Conservation (phyloP, 1,140 invertebrate species). For the Micrasema longulum region DNA sequence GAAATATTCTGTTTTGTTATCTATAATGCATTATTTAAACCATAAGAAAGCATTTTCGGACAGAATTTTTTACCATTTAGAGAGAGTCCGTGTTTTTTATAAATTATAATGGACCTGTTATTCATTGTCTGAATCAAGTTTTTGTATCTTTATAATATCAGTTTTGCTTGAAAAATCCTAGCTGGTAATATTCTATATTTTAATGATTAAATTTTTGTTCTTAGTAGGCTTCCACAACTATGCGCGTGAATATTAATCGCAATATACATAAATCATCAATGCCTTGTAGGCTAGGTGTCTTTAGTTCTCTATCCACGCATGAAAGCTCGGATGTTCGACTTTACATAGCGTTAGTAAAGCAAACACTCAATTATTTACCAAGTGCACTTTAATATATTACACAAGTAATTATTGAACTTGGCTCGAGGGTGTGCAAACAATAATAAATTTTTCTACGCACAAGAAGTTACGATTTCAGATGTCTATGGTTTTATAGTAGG, state of each 20-base stretch:
- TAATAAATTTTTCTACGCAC: not conserved
- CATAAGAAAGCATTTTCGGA: too few relatives aligned
- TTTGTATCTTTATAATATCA: too few relatives aligned
- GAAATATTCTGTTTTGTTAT: too few relatives aligned
- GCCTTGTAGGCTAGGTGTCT: conserved; percentile 9
- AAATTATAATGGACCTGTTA: too few relatives aligned
- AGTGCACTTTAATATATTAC: not conserved
- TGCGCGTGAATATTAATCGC: not conserved
- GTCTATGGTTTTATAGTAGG: too few relatives aligned
- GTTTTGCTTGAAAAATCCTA: too few relatives aligned
- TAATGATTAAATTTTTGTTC: not conserved
- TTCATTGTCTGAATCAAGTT: too few relatives aligned
- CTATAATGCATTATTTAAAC: too few relatives aligned
- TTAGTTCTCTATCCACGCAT: conserved; percentile 15
- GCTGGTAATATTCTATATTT: not conserved
- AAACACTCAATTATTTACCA: not conserved
- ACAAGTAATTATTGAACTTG: not conserved
- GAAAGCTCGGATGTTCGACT: conserved; percentile 3
- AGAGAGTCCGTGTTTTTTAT: too few relatives aligned
- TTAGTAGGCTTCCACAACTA: not conserved
- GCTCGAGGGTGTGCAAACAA: conserved; percentile 17
- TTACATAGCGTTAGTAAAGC: not conserved
- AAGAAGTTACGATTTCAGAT: too few relatives aligned
- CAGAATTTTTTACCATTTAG: too few relatives aligned
- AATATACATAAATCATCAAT: conserved; percentile 14